Evolutionary conservation across 2,797 vertebrate genomes (phyloP), one percentile per base, ranked within the genome.

Genomic region (Myotis myotis): DNA sequence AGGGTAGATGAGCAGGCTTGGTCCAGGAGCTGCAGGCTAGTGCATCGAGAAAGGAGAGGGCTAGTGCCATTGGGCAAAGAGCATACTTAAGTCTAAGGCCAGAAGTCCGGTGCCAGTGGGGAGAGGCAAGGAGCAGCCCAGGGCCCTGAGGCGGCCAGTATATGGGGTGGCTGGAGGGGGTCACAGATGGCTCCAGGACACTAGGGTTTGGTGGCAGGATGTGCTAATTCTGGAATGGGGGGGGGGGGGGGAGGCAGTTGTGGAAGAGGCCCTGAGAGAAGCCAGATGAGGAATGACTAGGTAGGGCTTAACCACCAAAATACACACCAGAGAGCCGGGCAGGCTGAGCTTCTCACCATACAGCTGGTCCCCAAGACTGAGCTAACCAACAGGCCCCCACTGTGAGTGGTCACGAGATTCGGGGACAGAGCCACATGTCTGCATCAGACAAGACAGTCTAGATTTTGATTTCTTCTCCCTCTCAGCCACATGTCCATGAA

Each of bases 381-480:
- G 33, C 53, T 47, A 8, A 84, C 16, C 79, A 8, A 22, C 55
- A 87, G 44, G 12, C 9, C 30, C 53, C 64, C 0, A 0, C 2
- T 0, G 12, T 16, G 23, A 23, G 41, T 33, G 20, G 30, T 13
- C 36, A 57, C 36, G 72, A 66, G 7, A 23, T 72, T 57, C 2
- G 0, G 41, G 41, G 72, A n/a, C 76, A 62, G 41, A 60, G 60
- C 49, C 70, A 1, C 6, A 9, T 19, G 28, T 38, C 76, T 51
- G 10, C 30, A 8, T 28, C 10, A 44, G 81, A 49, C 25, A 70
- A 30, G 49, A 74, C 51, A 79, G 51, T 8, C 41, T 49, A 22
- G 44, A 19, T 16, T 84, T 13, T 41, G 30, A 55, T 8, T 86
- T 91, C 81, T 91, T 53, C 38, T 53, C 41, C 62, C 70, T 51